A percentile compares a stretch with the other conserved stretches of the same genome.
Evolutionary conservation across 2,797 vertebrate genomes (phyloP).

Genomic region (Sebastes miniatus): DNA sequence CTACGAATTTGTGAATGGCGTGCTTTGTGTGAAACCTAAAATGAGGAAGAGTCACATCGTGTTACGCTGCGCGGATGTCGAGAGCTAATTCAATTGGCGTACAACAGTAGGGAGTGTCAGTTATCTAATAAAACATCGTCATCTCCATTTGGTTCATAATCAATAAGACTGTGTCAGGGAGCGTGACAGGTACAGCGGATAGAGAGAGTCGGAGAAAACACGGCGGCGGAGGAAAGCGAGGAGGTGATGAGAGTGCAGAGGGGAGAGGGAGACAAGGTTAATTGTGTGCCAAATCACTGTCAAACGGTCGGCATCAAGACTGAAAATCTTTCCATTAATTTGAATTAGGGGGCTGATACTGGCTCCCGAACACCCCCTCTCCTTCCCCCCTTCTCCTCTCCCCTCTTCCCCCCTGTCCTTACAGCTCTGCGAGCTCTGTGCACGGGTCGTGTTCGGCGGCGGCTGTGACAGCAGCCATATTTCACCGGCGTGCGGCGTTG

Average conservation of each 20-base stretch:
- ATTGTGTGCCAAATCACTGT: conserved; percentile 76
- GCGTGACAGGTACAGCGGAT: conserved; percentile 36
- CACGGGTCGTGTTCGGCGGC: conserved; percentile 60
- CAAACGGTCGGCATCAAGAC: conserved; percentile 73
- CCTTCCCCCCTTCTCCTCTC: neutral
- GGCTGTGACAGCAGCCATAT: conserved; percentile 92
- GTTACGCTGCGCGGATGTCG: conserved; percentile 10
- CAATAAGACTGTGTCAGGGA: conserved; percentile 57
- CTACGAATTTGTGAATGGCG: neutral
- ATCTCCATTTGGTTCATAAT: conserved; percentile 62
- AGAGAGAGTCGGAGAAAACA: conserved; percentile 21
- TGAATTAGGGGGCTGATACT: conserved; percentile 70
- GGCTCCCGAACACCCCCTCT: conserved; percentile 11
- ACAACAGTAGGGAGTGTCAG: conserved; percentile 40
- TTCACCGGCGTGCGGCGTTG: conserved; percentile 80
- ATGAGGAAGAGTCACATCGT: neutral
- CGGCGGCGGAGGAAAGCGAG: conserved; percentile 11
- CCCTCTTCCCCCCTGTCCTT: conserved; percentile 36
- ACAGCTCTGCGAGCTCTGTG: conserved; percentile 57
- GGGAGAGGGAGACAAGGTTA: conserved; percentile 65
- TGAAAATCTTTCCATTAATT: conserved; percentile 79
- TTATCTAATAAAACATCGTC: conserved; percentile 65
- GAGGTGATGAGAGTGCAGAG: conserved; percentile 42
- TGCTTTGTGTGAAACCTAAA: neutral
- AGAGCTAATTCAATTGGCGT: conserved; percentile 60